Conservation (phyloP, 2,888 invertebrate genomes). For the Lycaena phlaeas region DNA sequence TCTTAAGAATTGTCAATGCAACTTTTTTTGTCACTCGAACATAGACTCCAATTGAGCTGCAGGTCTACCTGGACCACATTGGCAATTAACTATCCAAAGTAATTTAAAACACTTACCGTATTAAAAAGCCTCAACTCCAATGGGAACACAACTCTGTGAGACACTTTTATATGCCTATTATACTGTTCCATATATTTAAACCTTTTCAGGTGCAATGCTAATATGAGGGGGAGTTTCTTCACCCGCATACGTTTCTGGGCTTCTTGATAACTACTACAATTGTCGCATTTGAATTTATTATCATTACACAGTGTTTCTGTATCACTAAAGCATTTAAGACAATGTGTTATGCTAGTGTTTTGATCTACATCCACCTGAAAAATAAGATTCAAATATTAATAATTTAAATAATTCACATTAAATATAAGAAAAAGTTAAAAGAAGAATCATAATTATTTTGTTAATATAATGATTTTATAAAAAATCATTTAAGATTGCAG, state of each 20-base stretch:
- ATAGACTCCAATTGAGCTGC: too few species aligned
- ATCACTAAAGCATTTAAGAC: slow-evolving; percentile 97
- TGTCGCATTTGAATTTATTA: slow-evolving; percentile 99
- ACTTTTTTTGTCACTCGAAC: too few species aligned
- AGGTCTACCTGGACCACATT: too few species aligned
- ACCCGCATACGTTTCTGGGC: slow-evolving; percentile 99
- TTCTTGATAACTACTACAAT: slow-evolving; percentile 99
- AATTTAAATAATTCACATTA: too few species aligned
- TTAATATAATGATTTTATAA: too few species aligned
- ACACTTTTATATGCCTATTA: slow-evolving; percentile 98
- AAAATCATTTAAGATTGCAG: too few species aligned
- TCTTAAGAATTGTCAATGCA: too few species aligned
- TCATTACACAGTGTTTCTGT: slow-evolving; percentile 99
- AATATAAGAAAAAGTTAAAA: too few species aligned
- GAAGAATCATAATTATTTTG: too few species aligned
- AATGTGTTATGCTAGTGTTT: slow-evolving; percentile 99
- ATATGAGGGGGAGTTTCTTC: slow-evolving; percentile 97
- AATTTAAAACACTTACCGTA: slow-evolving; percentile 78
- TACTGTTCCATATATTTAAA: slow-evolving; percentile 99
- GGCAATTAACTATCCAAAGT: too few species aligned
- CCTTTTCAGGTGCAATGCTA: slow-evolving; percentile 97
- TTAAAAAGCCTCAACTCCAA: slow-evolving; percentile 97
- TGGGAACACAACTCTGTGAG: slow-evolving; percentile 99
- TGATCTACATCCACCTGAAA: slow-evolving; percentile 98
- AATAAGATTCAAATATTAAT: too few species aligned